phyloP scores from a whole-genome alignment of 2,797 vertebrate species.

The Mus caroli region DNA sequence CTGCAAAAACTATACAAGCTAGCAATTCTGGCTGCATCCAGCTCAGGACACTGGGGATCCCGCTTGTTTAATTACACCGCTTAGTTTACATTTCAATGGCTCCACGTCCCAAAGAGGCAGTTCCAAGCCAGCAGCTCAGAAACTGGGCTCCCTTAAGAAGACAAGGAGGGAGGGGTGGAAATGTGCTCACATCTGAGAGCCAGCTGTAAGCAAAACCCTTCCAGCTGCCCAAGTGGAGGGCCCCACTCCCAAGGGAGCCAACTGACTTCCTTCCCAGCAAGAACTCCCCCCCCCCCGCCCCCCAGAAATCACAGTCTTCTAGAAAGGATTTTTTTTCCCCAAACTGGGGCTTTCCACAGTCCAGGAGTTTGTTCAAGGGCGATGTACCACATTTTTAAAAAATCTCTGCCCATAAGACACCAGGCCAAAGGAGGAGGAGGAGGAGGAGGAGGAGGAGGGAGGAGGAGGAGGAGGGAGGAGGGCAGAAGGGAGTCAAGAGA shows the following conservation, averaged over 20 bases:
- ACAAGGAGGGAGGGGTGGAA: neutral
- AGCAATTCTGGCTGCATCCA: neutral
- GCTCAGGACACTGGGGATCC: neutral
- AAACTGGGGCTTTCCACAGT: slow-evolving; percentile 31
- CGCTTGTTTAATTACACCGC: slow-evolving; percentile 39
- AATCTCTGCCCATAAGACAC: neutral
- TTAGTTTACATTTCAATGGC: slow-evolving; percentile 74
- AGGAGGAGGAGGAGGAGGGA: neutral
- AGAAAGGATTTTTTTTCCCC: neutral
- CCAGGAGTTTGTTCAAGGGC: neutral
- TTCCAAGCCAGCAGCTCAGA: neutral
- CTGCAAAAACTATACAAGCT: neutral
- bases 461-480: neutral
- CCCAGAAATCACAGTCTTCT: slow-evolving; percentile 55
- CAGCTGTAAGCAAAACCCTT: slow-evolving; percentile 82
- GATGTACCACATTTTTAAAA: neutral
- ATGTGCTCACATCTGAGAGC: slow-evolving; percentile 82
- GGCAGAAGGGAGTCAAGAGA: rapidly evolving
- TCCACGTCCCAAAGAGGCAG: neutral
- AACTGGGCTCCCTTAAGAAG: slow-evolving; percentile 75
- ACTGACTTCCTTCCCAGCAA: neutral
- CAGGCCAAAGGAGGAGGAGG: neutral
- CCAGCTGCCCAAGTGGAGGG: slow-evolving; percentile 51
- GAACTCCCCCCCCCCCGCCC: neutral
- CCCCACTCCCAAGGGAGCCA: slow-evolving; percentile 19